Evolutionary conservation across 23 tunicate species (phyloP), one percentile per base, ranked within the genome.

Genomic region (Halocynthia roretzi): DNA sequence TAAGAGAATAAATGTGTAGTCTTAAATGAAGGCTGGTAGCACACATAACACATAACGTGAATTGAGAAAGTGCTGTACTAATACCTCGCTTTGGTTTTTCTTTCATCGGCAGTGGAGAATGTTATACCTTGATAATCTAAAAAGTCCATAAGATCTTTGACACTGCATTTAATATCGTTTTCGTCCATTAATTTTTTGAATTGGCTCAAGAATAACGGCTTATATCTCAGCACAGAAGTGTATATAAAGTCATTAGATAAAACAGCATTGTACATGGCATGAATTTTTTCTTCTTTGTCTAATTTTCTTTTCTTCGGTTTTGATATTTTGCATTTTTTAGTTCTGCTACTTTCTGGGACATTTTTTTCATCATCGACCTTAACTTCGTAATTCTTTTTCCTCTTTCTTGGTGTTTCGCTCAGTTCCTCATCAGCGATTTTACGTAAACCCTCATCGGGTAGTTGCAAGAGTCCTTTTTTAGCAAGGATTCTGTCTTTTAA

Each of bases 31-130:
- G n/a, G n/a, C n/a, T n/a, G n/a, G n/a, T n/a, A n/a, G n/a, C n/a
- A n/a, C n/a, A n/a, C n/a, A n/a, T n/a, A n/a, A n/a, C n/a, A n/a
- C n/a, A n/a, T n/a, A n/a, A n/a, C n/a, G n/a, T n/a, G n/a, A n/a
- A n/a, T n/a, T n/a, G n/a, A n/a, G n/a, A n/a, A n/a, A n/a, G n/a
- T n/a, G n/a, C n/a, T n/a, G n/a, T n/a, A n/a, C n/a, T n/a, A n/a
- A n/a, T n/a, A n/a, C n/a, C n/a, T n/a, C n/a, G n/a, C 78, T 10
- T 73, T 73, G 19, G 10, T 52, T 53, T 53, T 53, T 15, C 55
- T 73, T 52, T 73, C 78, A 54, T 73, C 78, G 57, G 78, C 78
- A 73, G 78, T 73, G 6, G 78, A 73, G 55, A 73, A 73, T 9
- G 78, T 73, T 8, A 73, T 73, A 20, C 78, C 78, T 51, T 53